Base-by-base conservation (phyloP, 2,888 invertebrate genomes). In the Acanthoscelides obtectus region DNA sequence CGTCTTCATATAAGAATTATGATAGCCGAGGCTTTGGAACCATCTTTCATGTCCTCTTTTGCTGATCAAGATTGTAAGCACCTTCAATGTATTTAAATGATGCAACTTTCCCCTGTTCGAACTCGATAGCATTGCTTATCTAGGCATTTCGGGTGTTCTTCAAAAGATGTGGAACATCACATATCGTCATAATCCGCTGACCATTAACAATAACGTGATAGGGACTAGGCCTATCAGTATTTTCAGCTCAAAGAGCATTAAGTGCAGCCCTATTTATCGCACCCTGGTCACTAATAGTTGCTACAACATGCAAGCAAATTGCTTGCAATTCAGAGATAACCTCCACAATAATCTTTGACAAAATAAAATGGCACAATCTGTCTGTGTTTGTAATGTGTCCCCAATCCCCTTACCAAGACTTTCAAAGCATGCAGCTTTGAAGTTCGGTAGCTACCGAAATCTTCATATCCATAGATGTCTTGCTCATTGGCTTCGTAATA, bases 401-500 rank as follows among this genome's bases (percentile, higher is more conserved):
- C 67, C 8, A 71, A 19, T 6, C 71, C 69, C 64, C 66, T 22
- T 17, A 69, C 22, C 73, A 73, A 69, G 27, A 73, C 71, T 63
- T 68, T 68, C 5, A 73, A 22, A 19, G 71, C 73, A 64, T 73
- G 72, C 6, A 0, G 5, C 68, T 67, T 72, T 27, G n/a, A 21
- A 17, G 73, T 72, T 64, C 72, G 69, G 17, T 69, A 45, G 20
- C 65, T 20, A 67, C 73, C 78, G 45, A 74, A 73, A 77, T 78
- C 79, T 68, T 75, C 75, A 66, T 71, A 78, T 0, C 79, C 79
- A 12, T 66, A 72, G n/a, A 77, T 72, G 12, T 17, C 64, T 65
- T 73, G 70, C 20, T 63, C 67, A 20, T 68, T 22, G 12, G 68
- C 68, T 66, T 77, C 75, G 73, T 74, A 78, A 22, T 74, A 63